Evolutionary conservation across 30 jellyfish, hydroid and myxozoan species (phyloP).

Genomic region (Hydra vulgaris): DNA sequence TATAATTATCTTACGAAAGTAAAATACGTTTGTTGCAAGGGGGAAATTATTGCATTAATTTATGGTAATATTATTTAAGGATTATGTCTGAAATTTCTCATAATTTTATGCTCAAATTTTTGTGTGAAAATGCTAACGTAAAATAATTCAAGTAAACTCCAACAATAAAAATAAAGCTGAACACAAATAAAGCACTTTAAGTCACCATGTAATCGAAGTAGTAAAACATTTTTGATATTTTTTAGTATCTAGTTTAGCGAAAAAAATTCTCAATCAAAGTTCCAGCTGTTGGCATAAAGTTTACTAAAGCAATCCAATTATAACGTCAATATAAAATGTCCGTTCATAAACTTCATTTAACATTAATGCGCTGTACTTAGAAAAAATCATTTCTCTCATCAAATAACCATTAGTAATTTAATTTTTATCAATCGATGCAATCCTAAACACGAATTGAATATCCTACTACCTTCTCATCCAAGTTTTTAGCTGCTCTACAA

Average conservation of each 20-base stretch:
- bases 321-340: slow-evolving; percentile 72
- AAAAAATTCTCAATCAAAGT: slow-evolving; percentile 60
- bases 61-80: too few relatives aligned
- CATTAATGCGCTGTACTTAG: slow-evolving; percentile 72
- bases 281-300: slow-evolving; percentile 60
- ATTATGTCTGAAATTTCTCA: too few relatives aligned
- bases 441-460: slow-evolving; percentile 81
- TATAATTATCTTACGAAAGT: too few relatives aligned
- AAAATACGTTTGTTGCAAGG: too few relatives aligned
- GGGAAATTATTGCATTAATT: too few relatives aligned
- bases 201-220: slow-evolving; percentile 80
- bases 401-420: slow-evolving; percentile 95
- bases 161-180: too few relatives aligned
- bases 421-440: slow-evolving; percentile 69
- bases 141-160: too few relatives aligned
- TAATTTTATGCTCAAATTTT: too few relatives aligned
- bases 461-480: slow-evolving; percentile 94
- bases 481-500: slow-evolving; percentile 85
- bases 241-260: slow-evolving; percentile 83
- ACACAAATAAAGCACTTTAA: too few relatives aligned
- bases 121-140: too few relatives aligned
- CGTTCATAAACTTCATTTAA: slow-evolving; percentile 95
- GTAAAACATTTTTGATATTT: slow-evolving; percentile 38
- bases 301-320: slow-evolving; percentile 72
- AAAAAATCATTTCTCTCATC: slow-evolving; percentile 84